These are phyloP conservation scores for Andricus quercusramuli DNA, from an alignment of 2,888 invertebrate species.

Conservation along the genomic window DNA sequence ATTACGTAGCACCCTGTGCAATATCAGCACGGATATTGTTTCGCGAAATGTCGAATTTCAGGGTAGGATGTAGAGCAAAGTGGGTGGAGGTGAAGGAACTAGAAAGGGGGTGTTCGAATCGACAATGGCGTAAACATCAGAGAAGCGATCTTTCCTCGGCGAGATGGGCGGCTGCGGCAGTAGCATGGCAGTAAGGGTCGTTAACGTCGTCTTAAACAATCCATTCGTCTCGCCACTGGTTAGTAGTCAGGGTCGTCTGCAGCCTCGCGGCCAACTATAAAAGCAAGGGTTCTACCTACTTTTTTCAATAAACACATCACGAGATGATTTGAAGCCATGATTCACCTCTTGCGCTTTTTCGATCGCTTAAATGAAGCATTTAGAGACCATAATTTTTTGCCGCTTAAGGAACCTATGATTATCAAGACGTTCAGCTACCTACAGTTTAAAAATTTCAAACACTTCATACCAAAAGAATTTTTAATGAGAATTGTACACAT, in stretches of 20 bases:
- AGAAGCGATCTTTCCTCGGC: slow-evolving; percentile 30
- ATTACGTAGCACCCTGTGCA: slow-evolving; percentile 73
- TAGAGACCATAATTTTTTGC: neutral
- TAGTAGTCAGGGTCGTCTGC: slow-evolving; percentile 49
- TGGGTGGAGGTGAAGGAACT: slow-evolving; percentile 50
- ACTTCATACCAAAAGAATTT: neutral
- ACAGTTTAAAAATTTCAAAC: neutral
- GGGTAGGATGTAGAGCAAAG: slow-evolving; percentile 47
- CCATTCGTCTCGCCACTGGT: slow-evolving; percentile 49
- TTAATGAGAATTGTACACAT: neutral
- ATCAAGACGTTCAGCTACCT: neutral
- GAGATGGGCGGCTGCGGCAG: neutral
- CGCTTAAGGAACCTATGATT: neutral
- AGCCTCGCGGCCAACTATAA: slow-evolving; percentile 49
- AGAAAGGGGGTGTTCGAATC: slow-evolving; percentile 44
- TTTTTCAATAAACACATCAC: neutral
- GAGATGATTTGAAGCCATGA: neutral
- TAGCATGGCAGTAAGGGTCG: neutral
- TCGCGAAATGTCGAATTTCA: slow-evolving; percentile 68
- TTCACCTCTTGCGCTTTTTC: neutral
- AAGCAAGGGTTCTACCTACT: neutral
- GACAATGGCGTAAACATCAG: slow-evolving; percentile 59
- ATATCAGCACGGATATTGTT: slow-evolving; percentile 78
- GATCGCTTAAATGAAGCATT: neutral
- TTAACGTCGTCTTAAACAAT: slow-evolving; percentile 40